Evolutionary conservation across 2,113 vertebrate genomes (phyloP).

Genomic region (Uria aalge): DNA sequence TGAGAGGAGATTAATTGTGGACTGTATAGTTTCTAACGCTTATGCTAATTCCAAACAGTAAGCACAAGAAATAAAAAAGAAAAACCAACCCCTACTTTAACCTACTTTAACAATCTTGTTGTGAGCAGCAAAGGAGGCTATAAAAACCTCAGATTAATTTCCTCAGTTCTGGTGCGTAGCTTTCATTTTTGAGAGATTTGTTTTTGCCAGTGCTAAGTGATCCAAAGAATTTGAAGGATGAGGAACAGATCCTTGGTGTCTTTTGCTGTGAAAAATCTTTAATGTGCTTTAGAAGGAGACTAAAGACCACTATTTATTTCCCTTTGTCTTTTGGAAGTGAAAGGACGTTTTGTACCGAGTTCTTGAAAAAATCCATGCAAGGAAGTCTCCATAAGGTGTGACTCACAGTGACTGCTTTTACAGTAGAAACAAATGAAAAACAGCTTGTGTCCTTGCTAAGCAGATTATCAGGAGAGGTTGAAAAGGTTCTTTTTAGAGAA

Average conservation of each 20-base stretch:
- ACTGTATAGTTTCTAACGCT: neutral
- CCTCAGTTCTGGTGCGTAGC: neutral
- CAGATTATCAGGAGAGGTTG: constrained; percentile 42
- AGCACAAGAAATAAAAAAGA: neutral
- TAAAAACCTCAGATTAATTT: constrained; percentile 17
- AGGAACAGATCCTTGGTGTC: neutral
- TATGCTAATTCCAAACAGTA: neutral
- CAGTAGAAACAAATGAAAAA: constrained; percentile 23
- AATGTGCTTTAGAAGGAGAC: neutral
- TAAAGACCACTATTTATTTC: neutral
- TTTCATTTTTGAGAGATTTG: constrained; percentile 6
- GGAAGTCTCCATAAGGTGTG: neutral
- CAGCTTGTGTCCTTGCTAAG: constrained; percentile 51
- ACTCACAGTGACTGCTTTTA: constrained; percentile 18
- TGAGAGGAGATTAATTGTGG: neutral
- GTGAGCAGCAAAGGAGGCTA: neutral
- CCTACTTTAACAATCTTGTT: neutral
- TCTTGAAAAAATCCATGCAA: neutral
- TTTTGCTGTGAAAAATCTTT: constrained; percentile 9
- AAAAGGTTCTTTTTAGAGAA: constrained; percentile 39
- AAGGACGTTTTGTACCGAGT: constrained; percentile 27
- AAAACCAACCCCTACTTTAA: neutral
- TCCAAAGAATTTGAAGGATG: constrained; percentile 25
- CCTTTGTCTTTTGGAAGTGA: constrained; percentile 28
- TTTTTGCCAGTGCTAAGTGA: neutral